These are phyloP conservation scores for Mycalesis mineus DNA, from an alignment of 2,888 invertebrate species.

Conservation along the genomic window DNA sequence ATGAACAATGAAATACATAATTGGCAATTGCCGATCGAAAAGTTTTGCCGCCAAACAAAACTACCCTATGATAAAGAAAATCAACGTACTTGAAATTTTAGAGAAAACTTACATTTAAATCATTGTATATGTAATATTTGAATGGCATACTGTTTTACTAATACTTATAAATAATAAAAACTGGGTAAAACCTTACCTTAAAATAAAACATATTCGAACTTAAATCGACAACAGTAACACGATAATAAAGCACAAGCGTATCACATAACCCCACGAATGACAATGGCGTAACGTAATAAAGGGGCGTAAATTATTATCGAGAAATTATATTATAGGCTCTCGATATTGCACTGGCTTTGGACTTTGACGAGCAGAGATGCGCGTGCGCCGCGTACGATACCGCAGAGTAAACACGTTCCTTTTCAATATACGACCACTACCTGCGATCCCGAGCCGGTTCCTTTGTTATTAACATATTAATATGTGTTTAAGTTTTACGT, in stretches of 20 bases:
- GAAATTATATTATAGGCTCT: slow-evolving; percentile 22
- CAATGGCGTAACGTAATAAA: slow-evolving; percentile 11
- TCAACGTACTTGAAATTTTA: too few relatives aligned
- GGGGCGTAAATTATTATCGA: slow-evolving; percentile 24
- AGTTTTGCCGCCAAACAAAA: too few relatives aligned
- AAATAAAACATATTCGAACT: slow-evolving; percentile 19
- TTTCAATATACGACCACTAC: not conserved
- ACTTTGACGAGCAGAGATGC: slow-evolving; percentile 14
- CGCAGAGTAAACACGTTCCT: slow-evolving; percentile 29
- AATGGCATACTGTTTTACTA: too few relatives aligned
- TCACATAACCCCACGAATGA: slow-evolving; percentile 23
- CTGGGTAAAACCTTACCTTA: slow-evolving; percentile 24
- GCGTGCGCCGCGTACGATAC: slow-evolving; percentile 30
- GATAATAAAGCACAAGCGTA: slow-evolving; percentile 16
- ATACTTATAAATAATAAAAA: too few relatives aligned
- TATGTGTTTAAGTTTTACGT: not conserved
- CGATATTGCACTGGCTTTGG: slow-evolving; percentile 13
- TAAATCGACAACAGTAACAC: slow-evolving; percentile 8
- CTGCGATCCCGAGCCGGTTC: slow-evolving; percentile 25
- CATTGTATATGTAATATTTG: too few relatives aligned
- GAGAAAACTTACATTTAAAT: too few relatives aligned
- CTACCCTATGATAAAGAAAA: too few relatives aligned
- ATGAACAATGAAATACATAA: too few relatives aligned
- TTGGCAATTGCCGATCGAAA: too few relatives aligned
- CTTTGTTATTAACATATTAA: slow-evolving; percentile 16